These are phyloP conservation scores for Gallinago nigripennis DNA, from an alignment of 2,797 vertebrate species.

Conservation along the genomic window DNA sequence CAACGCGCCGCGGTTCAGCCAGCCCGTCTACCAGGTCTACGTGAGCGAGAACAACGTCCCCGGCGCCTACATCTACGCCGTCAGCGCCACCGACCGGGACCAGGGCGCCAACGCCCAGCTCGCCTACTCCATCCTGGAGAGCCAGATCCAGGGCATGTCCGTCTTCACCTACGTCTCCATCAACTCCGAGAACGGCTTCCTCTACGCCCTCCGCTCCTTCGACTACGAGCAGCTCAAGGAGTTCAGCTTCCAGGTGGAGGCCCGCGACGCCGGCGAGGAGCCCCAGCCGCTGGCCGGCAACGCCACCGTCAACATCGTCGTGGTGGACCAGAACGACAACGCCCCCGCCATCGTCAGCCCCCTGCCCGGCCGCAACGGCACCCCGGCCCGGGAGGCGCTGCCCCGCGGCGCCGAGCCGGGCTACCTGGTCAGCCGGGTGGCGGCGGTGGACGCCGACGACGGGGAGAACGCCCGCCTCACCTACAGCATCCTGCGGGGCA, in stretches of 20 bases:
- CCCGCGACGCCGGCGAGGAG: conserved; percentile 84
- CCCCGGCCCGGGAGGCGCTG: conserved; percentile 87
- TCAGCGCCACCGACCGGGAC: conserved; percentile 92
- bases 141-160: conserved; percentile 97
- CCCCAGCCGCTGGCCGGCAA: conserved; percentile 87
- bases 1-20: conserved; percentile 93
- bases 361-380: conserved; percentile 90
- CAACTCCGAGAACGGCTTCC: conserved; percentile 95
- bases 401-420: conserved; percentile 93
- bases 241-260: conserved; percentile 93
- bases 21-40: conserved; percentile 91
- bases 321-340: conserved; percentile 97
- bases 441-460: conserved; percentile 92
- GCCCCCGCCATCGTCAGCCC: conserved; percentile 90
- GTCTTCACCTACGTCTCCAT: conserved; percentile 98
- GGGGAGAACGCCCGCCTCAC: conserved; percentile 93
- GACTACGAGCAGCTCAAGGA: conserved; percentile 97
- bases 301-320: conserved; percentile 89
- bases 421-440: conserved; percentile 90
- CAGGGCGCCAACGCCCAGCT: conserved; percentile 89
- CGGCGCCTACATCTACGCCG: conserved; percentile 95
- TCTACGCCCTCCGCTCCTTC: conserved; percentile 94
- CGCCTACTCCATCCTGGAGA: conserved; percentile 92
- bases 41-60: conserved; percentile 98
- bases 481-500: conserved; percentile 93